Evolutionary conservation across 2,888 invertebrate genomes (phyloP).

Genomic region (Nasonia oneida): DNA sequence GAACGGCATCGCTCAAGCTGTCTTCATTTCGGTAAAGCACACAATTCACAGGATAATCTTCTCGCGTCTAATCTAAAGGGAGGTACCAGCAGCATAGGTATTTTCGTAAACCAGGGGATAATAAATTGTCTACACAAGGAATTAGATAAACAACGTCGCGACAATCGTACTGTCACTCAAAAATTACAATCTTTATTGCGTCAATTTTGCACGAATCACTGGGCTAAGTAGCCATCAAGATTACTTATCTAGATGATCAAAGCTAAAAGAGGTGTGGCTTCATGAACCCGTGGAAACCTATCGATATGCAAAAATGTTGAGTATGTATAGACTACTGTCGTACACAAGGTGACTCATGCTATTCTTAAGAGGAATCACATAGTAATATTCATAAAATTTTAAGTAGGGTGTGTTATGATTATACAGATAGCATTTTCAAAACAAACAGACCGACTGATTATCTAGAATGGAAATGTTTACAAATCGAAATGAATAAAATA

Average conservation of each 20-base stretch:
- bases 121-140: conserved; percentile 20
- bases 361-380: neutral
- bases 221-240: neutral
- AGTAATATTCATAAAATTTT: neutral
- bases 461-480: neutral
- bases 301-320: neutral
- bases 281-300: neutral
- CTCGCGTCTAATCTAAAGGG: conserved; percentile 30
- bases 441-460: neutral
- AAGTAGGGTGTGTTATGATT: neutral
- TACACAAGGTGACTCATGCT: neutral
- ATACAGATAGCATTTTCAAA: neutral
- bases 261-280: neutral
- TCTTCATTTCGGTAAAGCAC: conserved; percentile 72
- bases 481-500: neutral
- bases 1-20: conserved; percentile 71
- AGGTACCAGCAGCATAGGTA: conserved; percentile 11
- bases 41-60: conserved; percentile 44
- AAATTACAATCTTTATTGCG: neutral
- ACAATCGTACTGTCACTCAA: neutral
- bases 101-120: conserved; percentile 2
- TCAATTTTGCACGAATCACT: neutral
- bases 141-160: conserved; percentile 19
- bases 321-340: neutral
- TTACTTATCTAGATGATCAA: conserved; percentile 1